These are phyloP conservation scores for Axea sp. DNA, from an alignment of 2,888 invertebrate species.

Conservation along the genomic window DNA sequence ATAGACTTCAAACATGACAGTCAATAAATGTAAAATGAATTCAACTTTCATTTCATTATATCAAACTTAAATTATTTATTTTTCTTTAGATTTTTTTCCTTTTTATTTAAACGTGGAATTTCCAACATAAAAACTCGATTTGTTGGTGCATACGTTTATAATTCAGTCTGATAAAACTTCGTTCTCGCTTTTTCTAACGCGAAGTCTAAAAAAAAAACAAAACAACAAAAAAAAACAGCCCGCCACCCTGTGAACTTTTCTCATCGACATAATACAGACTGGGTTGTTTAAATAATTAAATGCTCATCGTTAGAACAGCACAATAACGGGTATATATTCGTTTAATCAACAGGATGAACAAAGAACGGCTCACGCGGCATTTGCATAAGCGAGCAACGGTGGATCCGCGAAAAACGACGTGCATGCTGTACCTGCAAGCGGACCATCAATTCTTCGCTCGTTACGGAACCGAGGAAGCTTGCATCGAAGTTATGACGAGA, in stretches of 20 bases:
- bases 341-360: conserved; percentile 66
- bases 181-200: background rate
- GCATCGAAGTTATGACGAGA: conserved; percentile 96
- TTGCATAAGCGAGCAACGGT: conserved; percentile 83
- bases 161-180: conserved; percentile 27
- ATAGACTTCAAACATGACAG: too few relatives aligned
- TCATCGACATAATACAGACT: conserved; percentile 43
- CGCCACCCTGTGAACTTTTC: conserved; percentile 21
- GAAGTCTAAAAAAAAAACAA: background rate
- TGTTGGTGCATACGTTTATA: conserved; percentile 10
- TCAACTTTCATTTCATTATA: too few relatives aligned
- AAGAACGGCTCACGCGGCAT: conserved; percentile 72
- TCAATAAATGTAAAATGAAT: too few relatives aligned
- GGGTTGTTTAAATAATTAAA: conserved; percentile 56
- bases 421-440: conserved; percentile 96
- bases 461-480: conserved; percentile 95
- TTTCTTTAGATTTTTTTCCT: too few relatives aligned
- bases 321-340: conserved; percentile 37
- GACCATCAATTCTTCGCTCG: conserved; percentile 97
- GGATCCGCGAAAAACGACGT: conserved; percentile 94
- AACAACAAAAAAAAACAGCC: too few relatives aligned
- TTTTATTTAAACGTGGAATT: background rate
- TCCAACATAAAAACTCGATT: conserved; percentile 18
- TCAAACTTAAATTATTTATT: too few relatives aligned
- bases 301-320: conserved; percentile 45